Evolutionary conservation across 2,113 vertebrate genomes (phyloP).

Genomic region (Burhinus oedicnemus): DNA sequence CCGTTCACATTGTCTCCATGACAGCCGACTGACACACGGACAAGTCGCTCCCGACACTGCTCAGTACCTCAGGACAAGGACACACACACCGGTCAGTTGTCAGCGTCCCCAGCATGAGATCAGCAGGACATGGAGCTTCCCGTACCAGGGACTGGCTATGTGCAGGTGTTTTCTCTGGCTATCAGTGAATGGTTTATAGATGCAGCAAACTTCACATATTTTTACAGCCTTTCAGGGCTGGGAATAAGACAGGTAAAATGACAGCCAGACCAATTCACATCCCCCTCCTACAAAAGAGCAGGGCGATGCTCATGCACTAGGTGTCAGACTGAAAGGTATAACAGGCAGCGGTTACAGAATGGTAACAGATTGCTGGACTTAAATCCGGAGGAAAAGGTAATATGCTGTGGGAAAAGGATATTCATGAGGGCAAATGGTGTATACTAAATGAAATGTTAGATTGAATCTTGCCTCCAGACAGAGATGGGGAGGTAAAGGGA

Average conservation of each 20-base stretch:
- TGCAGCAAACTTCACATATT: background rate
- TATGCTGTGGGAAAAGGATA: background rate
- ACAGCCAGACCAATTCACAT: background rate
- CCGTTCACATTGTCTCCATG: background rate
- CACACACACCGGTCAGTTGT: background rate
- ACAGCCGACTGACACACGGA: background rate
- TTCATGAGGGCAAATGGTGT: background rate
- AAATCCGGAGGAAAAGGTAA: background rate
- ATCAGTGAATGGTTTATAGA: background rate
- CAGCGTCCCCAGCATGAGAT: rapidly evolving
- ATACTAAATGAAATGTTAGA: background rate
- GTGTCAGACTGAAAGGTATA: background rate
- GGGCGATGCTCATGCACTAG: background rate
- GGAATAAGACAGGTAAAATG: background rate
- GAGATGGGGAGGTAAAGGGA: background rate
- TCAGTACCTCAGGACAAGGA: background rate
- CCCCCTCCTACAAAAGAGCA: background rate
- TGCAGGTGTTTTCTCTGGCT: background rate
- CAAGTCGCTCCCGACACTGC: background rate
- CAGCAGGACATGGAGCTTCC: background rate
- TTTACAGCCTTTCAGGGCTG: background rate
- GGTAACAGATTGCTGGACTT: background rate
- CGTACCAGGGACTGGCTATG: background rate
- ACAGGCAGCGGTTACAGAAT: background rate
- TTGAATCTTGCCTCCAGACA: background rate